Evolutionary conservation across 2,888 invertebrate species (phyloP), one percentile per base, ranked within the genome.

Genomic region (Abrostola triplasia): DNA sequence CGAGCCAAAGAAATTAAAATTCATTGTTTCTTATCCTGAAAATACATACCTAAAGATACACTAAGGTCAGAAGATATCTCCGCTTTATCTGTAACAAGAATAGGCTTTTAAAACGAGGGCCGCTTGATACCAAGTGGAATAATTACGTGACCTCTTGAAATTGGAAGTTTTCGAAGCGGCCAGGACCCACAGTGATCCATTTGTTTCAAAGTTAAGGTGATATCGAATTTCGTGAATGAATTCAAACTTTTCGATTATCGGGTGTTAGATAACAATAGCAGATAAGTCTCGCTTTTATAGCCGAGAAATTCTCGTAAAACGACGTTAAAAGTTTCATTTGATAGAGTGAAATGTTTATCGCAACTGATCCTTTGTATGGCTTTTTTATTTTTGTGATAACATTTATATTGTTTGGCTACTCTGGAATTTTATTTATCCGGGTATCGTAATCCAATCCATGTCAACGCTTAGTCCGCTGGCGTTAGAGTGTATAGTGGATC

Each of bases 1-100:
- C 82, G 82, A 82, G 79, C 82, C 81, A 79, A 84, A 85, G 82
- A 89, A 92, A 92, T 94, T 94, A 92, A 93, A 94, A 93, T 93
- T 93, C 94, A 94, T 93, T 93, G 93, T 94, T 90, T 90, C 89
- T 94, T 93, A 93, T 94, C 93, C 94, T 91, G 88, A 84, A 87
- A 89, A 87, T 76, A 80, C 80, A 62, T 77, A 79, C 78, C 83
- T 86, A 84, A 79, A 88, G 90, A 90, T 89, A 89, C 87, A 84
- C 82, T 77, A 89, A 90, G 93, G 93, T 94, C 93, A 92, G 84
- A 77, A 83, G 89, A 92, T 93, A 93, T 92, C 92, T 89, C 78
- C 76, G 84, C 82, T 86, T 93, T 94, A 94, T 94, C 94, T 88
- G 80, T 86, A 85, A 94, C 94, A 94, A 90, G 94, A 89, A 94